Conservation (phyloP, 2,888 invertebrate genomes). For the Phortica okadai region DNA sequence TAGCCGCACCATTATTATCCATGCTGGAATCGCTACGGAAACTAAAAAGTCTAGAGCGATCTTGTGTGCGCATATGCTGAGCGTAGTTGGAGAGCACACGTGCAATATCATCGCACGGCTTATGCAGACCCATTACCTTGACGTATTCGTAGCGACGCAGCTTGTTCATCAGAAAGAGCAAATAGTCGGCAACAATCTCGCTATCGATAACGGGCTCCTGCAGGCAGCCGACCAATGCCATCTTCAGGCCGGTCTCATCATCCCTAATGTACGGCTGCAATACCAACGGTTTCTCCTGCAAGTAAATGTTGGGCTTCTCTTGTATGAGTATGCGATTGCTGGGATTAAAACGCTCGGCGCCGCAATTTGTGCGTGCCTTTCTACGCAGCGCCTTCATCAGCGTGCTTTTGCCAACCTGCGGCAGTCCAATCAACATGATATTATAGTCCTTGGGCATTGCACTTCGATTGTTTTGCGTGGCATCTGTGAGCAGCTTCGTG, state of each 20-base stretch:
- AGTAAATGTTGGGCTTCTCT: constrained; percentile 87
- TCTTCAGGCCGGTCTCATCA: constrained; percentile 87
- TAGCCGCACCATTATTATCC: constrained; percentile 82
- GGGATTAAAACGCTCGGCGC: constrained; percentile 84
- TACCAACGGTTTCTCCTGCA: constrained; percentile 96
- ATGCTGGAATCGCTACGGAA: constrained; percentile 79
- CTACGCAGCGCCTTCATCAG: constrained; percentile 89
- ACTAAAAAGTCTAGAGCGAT: not conserved
- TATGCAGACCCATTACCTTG: constrained; percentile 80
- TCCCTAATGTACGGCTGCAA: constrained; percentile 86
- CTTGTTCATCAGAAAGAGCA: constrained; percentile 92
- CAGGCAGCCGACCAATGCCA: constrained; percentile 90
- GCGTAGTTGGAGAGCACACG: constrained; percentile 81
- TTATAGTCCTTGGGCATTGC: constrained; percentile 80
- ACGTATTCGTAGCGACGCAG: constrained; percentile 80
- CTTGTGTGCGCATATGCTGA: constrained; percentile 70
- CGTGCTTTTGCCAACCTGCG: constrained; percentile 97
- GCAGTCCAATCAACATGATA: constrained; percentile 94
- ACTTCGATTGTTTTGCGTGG: constrained; percentile 85
- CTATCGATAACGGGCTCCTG: constrained; percentile 92
- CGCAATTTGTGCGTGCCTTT: constrained; percentile 76
- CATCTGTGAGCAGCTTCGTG: constrained; percentile 82
- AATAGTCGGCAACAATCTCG: constrained; percentile 89
- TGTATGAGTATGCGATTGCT: constrained; percentile 89
- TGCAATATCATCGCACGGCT: constrained; percentile 85